Conservation (phyloP, 2,113 vertebrate genomes). For the Pionites leucogaster region DNA sequence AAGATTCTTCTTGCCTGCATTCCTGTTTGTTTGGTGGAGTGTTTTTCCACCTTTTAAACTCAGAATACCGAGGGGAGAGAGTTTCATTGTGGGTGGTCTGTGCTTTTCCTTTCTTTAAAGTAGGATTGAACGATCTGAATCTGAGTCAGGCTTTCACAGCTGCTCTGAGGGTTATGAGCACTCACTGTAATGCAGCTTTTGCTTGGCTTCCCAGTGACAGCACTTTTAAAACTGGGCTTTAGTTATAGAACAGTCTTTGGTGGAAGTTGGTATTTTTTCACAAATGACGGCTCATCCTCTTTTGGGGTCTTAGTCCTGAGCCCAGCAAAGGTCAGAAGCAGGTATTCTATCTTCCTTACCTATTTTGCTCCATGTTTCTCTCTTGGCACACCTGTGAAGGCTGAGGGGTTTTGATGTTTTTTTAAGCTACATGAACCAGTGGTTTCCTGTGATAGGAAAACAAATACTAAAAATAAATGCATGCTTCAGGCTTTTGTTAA, state of each 20-base stretch:
- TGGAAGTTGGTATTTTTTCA: background rate
- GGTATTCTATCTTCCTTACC: background rate
- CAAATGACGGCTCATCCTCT: background rate
- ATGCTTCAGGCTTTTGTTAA: background rate
- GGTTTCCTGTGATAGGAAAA: background rate
- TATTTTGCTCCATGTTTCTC: background rate
- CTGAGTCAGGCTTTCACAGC: background rate
- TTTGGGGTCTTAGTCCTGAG: background rate
- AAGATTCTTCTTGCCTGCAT: background rate
- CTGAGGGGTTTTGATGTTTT: background rate
- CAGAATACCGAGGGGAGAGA: background rate
- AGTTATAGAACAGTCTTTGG: background rate
- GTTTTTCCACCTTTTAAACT: background rate
- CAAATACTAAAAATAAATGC: background rate
- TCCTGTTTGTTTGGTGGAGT: background rate
- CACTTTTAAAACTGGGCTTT: background rate
- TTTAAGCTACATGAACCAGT: background rate
- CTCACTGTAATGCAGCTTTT: background rate
- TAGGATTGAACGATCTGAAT: background rate
- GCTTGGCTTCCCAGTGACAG: background rate
- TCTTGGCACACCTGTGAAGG: background rate
- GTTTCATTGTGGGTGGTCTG: background rate
- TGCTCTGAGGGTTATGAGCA: background rate
- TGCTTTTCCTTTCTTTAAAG: background rate
- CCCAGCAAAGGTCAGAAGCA: background rate